Conservation (phyloP, 64 coral and sea anemone species). For the Montipora sp. region DNA sequence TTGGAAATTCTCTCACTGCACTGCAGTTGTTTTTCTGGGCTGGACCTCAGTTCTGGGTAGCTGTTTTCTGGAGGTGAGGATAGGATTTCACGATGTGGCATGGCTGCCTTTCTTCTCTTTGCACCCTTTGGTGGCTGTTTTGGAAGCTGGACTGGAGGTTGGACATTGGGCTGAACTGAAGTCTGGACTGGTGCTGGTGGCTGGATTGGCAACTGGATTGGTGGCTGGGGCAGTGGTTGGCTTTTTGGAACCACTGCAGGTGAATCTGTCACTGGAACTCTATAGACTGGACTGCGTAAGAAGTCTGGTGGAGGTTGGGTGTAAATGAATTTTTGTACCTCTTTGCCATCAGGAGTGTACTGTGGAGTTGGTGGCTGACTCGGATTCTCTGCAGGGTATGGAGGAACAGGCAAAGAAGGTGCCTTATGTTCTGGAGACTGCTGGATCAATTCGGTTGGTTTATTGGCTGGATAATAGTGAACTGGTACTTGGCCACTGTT, state of each 20-base stretch:
- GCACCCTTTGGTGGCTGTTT: constrained; percentile 41
- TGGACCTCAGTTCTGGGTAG: constrained; percentile 6
- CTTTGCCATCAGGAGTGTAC: constrained; percentile 55
- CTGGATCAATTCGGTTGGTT: constrained; percentile 19
- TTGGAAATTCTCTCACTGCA: constrained; percentile 52
- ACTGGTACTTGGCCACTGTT: background rate
- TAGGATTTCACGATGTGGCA: constrained; percentile 54
- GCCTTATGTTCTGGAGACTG: constrained; percentile 53
- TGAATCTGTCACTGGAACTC: constrained; percentile 54
- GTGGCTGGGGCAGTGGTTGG: background rate
- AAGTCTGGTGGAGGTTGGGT: constrained; percentile 64
- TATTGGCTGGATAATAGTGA: constrained; percentile 42
- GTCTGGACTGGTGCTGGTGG: background rate
- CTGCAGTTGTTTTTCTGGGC: constrained; percentile 37
- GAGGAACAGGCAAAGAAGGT: constrained; percentile 5
- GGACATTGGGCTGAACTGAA: background rate
- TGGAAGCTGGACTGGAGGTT: background rate
- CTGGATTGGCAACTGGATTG: background rate
- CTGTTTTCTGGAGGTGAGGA: constrained; percentile 12
- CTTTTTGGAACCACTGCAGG: background rate
- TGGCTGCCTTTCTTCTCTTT: constrained; percentile 58
- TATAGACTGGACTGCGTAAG: constrained; percentile 68
- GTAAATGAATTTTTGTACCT: constrained; percentile 57
- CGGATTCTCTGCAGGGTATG: constrained; percentile 56
- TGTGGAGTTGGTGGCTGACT: constrained; percentile 63